Percentiles rank a stretch among this genome's conserved stretches.
Evolutionary conservation across 2,113 vertebrate genomes (phyloP).

Genomic region (Tachuris rubrigastra): DNA sequence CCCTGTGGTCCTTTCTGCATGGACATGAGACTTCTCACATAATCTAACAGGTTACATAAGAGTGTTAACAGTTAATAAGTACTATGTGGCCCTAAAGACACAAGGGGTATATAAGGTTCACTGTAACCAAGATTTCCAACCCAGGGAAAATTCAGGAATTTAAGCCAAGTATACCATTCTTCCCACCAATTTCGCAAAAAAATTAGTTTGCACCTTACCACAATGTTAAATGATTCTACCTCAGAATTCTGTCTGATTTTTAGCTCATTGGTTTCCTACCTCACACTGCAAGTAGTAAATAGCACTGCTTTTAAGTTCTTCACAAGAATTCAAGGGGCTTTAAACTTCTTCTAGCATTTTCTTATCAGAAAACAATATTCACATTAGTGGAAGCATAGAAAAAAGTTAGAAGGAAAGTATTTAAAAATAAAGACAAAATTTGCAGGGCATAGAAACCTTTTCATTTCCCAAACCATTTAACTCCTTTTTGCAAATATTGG

Average conservation of each 20-base stretch:
- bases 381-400: neutral
- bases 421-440: neutral
- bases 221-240: neutral
- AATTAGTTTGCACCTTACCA: neutral
- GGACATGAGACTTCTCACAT: neutral
- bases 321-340: neutral
- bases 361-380: neutral
- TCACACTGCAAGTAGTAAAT: neutral
- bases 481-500: neutral
- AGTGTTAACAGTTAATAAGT: neutral
- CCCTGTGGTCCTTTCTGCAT: neutral
- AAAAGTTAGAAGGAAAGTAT: neutral
- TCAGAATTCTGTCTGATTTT: neutral
- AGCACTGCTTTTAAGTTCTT: neutral
- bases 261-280: neutral
- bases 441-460: neutral
- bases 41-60: neutral
- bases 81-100: neutral
- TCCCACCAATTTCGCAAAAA: neutral
- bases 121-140: neutral
- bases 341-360: neutral
- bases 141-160: neutral
- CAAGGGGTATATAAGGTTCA: neutral
- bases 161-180: neutral
- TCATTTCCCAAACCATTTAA: neutral